A percentile compares a stretch with the other conserved stretches of the same genome.
Evolutionary conservation across 2,113 vertebrate species (phyloP).

Genomic region (Corythoichthys haematopterus): DNA sequence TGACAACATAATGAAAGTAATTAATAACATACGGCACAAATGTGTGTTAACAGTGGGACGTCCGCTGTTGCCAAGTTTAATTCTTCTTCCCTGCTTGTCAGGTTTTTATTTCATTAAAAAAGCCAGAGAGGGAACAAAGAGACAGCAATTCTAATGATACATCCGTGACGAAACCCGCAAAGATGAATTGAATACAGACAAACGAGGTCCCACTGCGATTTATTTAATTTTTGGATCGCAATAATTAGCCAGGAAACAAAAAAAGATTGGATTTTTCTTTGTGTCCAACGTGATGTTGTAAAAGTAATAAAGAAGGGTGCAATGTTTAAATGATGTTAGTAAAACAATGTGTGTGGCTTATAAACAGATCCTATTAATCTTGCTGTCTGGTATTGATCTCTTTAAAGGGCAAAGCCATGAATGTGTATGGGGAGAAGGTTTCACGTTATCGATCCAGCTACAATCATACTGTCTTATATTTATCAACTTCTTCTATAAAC

Average conservation of each 20-base stretch:
- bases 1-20: background rate
- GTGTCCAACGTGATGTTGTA: background rate
- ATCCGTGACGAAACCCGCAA: background rate
- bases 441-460: background rate
- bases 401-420: background rate
- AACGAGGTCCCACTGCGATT: background rate
- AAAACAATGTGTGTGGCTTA: background rate
- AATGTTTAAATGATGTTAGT: background rate
- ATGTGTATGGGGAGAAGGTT: background rate
- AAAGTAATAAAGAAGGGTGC: background rate
- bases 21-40: slow-evolving; percentile 3
- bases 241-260: background rate
- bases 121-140: background rate
- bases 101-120: background rate
- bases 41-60: background rate
- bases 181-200: background rate
- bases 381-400: background rate
- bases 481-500: background rate
- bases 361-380: slow-evolving; percentile 3
- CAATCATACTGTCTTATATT: background rate
- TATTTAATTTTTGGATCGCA: background rate
- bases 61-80: background rate
- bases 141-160: background rate
- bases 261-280: background rate
- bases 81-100: background rate